phyloP scores from a whole-genome alignment of 2,888 invertebrate genomes.

The Meghimatium bilineatum region DNA sequence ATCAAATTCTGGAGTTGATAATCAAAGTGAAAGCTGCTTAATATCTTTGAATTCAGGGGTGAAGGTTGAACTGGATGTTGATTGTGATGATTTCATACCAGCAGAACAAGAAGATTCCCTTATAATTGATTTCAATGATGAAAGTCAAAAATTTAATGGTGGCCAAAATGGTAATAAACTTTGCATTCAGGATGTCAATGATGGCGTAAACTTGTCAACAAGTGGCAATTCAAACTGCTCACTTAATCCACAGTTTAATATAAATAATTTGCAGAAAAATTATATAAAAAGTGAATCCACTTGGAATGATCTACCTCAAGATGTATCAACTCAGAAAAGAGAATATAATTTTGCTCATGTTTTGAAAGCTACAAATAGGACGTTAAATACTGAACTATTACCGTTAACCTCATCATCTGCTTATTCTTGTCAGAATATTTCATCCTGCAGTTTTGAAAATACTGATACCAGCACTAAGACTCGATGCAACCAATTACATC shows the following conservation, averaged over 20 bases:
- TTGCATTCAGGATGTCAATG: not conserved
- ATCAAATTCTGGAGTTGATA: not conserved
- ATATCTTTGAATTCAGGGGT: not conserved
- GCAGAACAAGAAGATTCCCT: not conserved
- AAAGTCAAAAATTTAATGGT: not conserved
- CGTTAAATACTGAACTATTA: not conserved
- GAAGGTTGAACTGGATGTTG: not conserved
- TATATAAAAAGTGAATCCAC: not conserved
- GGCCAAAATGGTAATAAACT: not conserved
- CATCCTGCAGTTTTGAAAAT: not conserved
- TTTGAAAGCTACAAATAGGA: not conserved
- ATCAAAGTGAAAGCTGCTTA: not conserved
- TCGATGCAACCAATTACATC: not conserved
- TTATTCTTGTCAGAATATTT: not conserved
- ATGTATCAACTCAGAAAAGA: not conserved
- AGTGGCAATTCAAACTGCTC: not conserved
- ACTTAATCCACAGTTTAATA: not conserved
- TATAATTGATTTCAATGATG: not conserved
- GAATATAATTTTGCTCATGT: not conserved
- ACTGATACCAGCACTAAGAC: not conserved
- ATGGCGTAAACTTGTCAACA: not conserved
- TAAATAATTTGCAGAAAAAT: not conserved
- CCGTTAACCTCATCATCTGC: not conserved
- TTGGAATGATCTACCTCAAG: too few species aligned
- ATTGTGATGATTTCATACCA: not conserved